Conservation (phyloP, 1,140 invertebrate species). For the Diprion similis region DNA sequence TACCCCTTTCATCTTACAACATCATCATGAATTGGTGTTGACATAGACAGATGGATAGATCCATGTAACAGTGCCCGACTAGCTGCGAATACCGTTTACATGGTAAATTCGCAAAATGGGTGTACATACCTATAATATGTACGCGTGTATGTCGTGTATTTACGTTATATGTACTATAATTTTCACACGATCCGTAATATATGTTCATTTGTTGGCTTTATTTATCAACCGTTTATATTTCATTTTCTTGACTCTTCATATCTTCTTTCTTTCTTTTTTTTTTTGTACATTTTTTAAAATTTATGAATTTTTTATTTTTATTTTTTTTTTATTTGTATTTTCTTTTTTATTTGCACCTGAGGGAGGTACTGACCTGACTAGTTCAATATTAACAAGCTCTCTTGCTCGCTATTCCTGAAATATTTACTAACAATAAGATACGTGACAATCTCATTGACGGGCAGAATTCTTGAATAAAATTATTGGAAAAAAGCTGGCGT, state of each 20-base stretch:
- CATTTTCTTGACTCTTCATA: no score
- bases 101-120: no score
- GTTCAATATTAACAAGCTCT: background rate
- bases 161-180: no score
- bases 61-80: conserved; percentile 37
- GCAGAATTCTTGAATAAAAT: background rate
- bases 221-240: background rate
- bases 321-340: background rate
- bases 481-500: no score
- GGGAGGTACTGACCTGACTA: background rate
- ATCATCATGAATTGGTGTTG: conserved; percentile 14
- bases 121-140: no score
- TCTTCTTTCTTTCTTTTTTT: background rate
- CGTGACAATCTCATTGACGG: background rate
- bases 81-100: conserved; percentile 31
- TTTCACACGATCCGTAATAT: background rate
- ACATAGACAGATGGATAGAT: background rate
- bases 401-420: background rate
- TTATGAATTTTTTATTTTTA: background rate
- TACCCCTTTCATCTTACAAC: conserved; percentile 18
- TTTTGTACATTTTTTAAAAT: background rate
- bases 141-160: no score
- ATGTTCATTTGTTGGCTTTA: background rate
- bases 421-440: background rate
- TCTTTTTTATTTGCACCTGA: background rate